Base-by-base conservation (phyloP, 2,888 invertebrate species). In the Diloba caeruleocephala region DNA sequence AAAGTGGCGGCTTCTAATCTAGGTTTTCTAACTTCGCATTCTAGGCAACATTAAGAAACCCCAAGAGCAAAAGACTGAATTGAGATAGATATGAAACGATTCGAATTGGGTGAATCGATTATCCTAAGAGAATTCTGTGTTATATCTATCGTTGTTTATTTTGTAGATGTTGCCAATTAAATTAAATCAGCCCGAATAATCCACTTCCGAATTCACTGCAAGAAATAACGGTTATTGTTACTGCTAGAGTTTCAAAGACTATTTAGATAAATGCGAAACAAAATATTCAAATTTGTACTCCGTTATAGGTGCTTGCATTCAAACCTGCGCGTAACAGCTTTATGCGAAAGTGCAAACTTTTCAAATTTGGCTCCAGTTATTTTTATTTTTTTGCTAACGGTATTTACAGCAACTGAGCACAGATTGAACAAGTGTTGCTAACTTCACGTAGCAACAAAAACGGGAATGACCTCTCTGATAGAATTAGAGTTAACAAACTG, bases 401-500 rank as follows among this genome's bases (percentile, higher is more conserved):
- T 58, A 65, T 73, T 76, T 55, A 52, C 57, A 65, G 44, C 23
- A 25, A 38, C 45, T 53, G 54, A 52, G 36, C 41, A 23, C 54
- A 64, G 63, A 71, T 65, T 70, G 64, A 67, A 75, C 61, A 71
- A 78, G 71, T 71, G 68, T 64, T 74, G 62, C 55, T 65, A 74
- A 75, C 70, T 78, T 50, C 56, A 67, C 67, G 61, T 67, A 64
- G 54, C 29, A 57, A 68, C 68, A 73, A 69, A 76, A 79, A 79
- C 69, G 70, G 60, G 57, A 78, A 71, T 67, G 60, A 76, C 67
- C 71, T 76, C 71, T 61, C 56, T 75, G 74, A 82, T 78, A 75
- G 75, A 79, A 82, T 82, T 79, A 81, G 71, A 82, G 78, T 78
- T 79, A 73, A 74, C 76, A 77, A 82, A 81, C 78, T 78, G 78